Conservation (phyloP, 2,113 vertebrate species). For the Colistium nudipinnis region DNA sequence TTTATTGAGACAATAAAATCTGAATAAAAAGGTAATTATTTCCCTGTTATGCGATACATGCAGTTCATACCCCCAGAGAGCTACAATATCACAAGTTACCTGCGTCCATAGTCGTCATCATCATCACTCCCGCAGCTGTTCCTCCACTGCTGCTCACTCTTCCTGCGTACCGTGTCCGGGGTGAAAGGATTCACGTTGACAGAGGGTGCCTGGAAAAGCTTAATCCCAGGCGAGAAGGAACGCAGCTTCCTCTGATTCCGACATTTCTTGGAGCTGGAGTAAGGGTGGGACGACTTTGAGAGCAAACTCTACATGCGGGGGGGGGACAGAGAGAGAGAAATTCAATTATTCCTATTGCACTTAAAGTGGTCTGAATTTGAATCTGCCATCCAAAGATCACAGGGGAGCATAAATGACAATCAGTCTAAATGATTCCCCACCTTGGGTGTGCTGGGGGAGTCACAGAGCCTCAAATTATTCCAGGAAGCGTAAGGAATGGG, state of each 20-base stretch:
- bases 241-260: constrained; percentile 71
- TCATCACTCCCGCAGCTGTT: constrained; percentile 75
- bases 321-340: neutral
- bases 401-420: neutral
- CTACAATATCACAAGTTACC: constrained; percentile 47
- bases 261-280: constrained; percentile 73
- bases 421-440: constrained; percentile 64
- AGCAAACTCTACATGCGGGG: constrained; percentile 80
- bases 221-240: constrained; percentile 56
- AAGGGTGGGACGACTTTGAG: constrained; percentile 80
- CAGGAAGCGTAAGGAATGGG: constrained; percentile 82
- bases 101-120: constrained; percentile 66
- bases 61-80: neutral
- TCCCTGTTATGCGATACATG: neutral
- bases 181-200: constrained; percentile 97
- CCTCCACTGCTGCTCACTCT: constrained; percentile 77
- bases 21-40: neutral
- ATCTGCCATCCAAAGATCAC: neutral
- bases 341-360: neutral
- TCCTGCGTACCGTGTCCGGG: constrained; percentile 82
- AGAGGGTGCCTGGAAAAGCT: constrained; percentile 61
- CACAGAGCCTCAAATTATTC: constrained; percentile 83
- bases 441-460: constrained; percentile 89
- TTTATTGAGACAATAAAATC: neutral
- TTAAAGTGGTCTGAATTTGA: neutral